A percentile compares a stretch with the other conserved stretches of the same genome.
Evolutionary conservation across 2,888 invertebrate genomes (phyloP).

Genomic region (Plebejus argus): DNA sequence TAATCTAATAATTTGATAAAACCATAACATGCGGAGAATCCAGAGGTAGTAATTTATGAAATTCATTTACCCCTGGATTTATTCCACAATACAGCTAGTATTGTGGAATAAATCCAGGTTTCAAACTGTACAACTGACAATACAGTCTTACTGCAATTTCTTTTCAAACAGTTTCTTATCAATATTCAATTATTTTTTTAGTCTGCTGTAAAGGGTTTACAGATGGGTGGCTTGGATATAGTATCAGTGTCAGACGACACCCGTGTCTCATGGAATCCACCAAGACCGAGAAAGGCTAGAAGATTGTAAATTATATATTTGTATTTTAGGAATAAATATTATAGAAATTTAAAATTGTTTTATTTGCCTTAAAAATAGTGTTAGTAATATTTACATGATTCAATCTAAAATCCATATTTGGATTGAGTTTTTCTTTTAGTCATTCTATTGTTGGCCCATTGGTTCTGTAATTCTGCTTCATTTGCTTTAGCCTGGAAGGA

Average conservation of each 20-base stretch:
- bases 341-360: slow-evolving; percentile 31
- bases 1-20: too few relatives aligned
- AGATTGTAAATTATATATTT: slow-evolving; percentile 81
- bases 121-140: too few relatives aligned
- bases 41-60: too few relatives aligned
- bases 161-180: too few relatives aligned
- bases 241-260: slow-evolving; percentile 97
- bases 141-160: too few relatives aligned
- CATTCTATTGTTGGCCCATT: slow-evolving; percentile 94
- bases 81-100: too few relatives aligned
- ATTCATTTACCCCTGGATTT: too few relatives aligned
- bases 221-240: slow-evolving; percentile 94
- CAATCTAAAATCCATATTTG: slow-evolving; percentile 94
- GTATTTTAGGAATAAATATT: slow-evolving; percentile 32
- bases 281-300: slow-evolving; percentile 91
- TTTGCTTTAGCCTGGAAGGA: slow-evolving; percentile 92
- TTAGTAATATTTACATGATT: background rate
- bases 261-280: slow-evolving; percentile 90
- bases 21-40: too few relatives aligned
- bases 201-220: slow-evolving; percentile 96
- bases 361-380: background rate
- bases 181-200: slow-evolving; percentile 66
- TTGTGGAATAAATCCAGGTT: too few relatives aligned
- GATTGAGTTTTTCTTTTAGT: slow-evolving; percentile 94
- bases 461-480: slow-evolving; percentile 95